A percentile compares a stretch with the other conserved stretches of the same genome.
Conservation (phyloP, 2,888 invertebrate species). For the Hypselothyrea guttata region DNA sequence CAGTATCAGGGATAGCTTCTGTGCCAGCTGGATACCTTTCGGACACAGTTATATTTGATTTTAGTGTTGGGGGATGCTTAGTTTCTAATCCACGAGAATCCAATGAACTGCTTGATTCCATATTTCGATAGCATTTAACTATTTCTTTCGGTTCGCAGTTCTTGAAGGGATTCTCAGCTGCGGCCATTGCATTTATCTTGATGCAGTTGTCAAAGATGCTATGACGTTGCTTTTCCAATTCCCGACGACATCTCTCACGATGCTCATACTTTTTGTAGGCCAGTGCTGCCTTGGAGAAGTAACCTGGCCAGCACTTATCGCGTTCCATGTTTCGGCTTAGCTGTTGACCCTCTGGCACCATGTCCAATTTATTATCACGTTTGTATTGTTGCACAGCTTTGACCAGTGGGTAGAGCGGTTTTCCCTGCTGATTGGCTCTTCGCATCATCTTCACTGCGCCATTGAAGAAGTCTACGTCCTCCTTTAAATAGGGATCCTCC, state of each 20-base stretch:
- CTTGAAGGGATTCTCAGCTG: conserved; percentile 37
- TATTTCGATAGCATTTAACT: conserved; percentile 24
- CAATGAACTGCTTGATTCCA: not conserved
- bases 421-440: conserved; percentile 70
- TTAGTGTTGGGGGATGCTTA: too few relatives aligned
- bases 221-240: conserved; percentile 29
- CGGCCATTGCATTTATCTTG: conserved; percentile 54
- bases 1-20: too few relatives aligned
- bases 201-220: conserved; percentile 44
- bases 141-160: conserved; percentile 30
- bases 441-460: conserved; percentile 73
- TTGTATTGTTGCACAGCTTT: conserved; percentile 74
- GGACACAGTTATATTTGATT: too few relatives aligned
- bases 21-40: too few relatives aligned
- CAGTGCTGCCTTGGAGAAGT: conserved; percentile 48
- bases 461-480: conserved; percentile 78
- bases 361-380: conserved; percentile 54
- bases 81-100: too few relatives aligned
- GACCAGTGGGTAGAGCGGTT: conserved; percentile 78
- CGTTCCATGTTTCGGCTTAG: conserved; percentile 37
- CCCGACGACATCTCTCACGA: conserved; percentile 43
- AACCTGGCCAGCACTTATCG: conserved; percentile 65
- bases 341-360: conserved; percentile 23
- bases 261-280: conserved; percentile 59
- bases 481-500: conserved; percentile 51